Base-by-base conservation (phyloP, 2,797 vertebrate species). In the Atherinosoma microstoma region DNA sequence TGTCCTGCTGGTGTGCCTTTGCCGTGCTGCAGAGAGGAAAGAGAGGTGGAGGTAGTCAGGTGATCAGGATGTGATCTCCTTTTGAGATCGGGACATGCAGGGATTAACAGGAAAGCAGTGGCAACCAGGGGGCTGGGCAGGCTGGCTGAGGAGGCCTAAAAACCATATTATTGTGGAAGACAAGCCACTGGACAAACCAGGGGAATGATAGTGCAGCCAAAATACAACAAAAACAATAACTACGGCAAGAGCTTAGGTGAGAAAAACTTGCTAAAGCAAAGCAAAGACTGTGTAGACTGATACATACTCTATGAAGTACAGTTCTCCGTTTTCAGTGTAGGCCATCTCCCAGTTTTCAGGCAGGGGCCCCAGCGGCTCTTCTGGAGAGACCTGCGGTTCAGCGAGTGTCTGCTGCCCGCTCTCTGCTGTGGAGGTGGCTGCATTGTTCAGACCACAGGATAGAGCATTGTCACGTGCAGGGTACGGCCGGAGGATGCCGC, bases 281-380 rank as follows among this genome's bases (percentile, higher is more conserved):
- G 64, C 58, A 35, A 49, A 58, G 47, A 47, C 56, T 42, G 65
- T 75, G 22, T 15, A 54, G 58, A 58, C 45, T 73, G 49, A 70
- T 72, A 90, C 95, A 93, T 97, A 99, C 97, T 99, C 98, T 96
- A 99, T 99, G 92, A 98, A 99, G 95, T 99, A 99, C 92, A 99
- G 97, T 94, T 99, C 98, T 94, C 98, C 98, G 0, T 94, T 99
- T 94, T 99, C 98, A 0, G 98, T 99, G 95, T 97, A 99, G 91
- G 98, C 98, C 97, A 98, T 99, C 96, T 99, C 98, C 98, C 97
- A 99, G 96, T 99, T 99, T 62, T 97, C 97, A 12, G 98, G 98
- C 94, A 99, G 94, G 75, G 96, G 96, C 85, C 98, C 98, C 91
- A 98, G 94, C 62, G 94, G 95, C 86, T 98, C 97, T 92, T 97